Percentiles rank a stretch among this genome's conserved stretches.
These are phyloP conservation scores for Lithobates sylvaticus DNA, from an alignment of 2,797 vertebrate genomes.

Conservation along the genomic window DNA sequence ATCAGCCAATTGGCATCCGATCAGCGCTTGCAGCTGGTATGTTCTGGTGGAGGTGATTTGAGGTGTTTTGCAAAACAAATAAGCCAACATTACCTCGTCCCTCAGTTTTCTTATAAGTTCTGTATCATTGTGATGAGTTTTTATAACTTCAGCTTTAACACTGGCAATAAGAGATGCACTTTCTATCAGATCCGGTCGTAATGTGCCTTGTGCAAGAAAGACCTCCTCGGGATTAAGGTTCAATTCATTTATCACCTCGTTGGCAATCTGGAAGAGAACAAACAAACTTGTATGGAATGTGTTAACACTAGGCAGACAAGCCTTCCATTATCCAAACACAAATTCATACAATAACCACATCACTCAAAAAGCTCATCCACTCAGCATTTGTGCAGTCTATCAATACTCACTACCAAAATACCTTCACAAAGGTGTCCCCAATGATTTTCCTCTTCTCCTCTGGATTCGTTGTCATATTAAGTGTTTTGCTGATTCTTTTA, in stretches of 20 bases:
- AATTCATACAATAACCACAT: neutral
- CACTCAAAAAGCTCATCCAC: neutral
- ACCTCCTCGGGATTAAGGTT: conserved; percentile 97
- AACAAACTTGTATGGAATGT: neutral
- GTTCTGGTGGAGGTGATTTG: too few relatives aligned
- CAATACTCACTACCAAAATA: conserved; percentile 62
- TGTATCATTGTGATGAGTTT: conserved; percentile 98
- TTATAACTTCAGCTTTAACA: conserved; percentile 96
- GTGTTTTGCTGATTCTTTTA: conserved; percentile 97
- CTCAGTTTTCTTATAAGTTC: conserved; percentile 96
- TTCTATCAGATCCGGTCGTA: conserved; percentile 97
- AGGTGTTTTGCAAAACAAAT: neutral
- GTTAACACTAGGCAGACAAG: neutral
- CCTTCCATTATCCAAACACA: neutral
- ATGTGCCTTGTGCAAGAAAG: conserved; percentile 94
- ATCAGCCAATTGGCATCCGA: too few relatives aligned
- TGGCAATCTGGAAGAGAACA: conserved; percentile 85
- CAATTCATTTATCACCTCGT: conserved; percentile 98
- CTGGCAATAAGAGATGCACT: conserved; percentile 94
- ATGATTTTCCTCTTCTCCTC: conserved; percentile 99
- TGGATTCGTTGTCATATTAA: conserved; percentile 98
- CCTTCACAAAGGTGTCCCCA: conserved; percentile 98
- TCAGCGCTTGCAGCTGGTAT: too few relatives aligned
- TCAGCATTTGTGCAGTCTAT: neutral
- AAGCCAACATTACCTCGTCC: conserved; percentile 84